A percentile compares a stretch with the other conserved stretches of the same genome.
Conservation (phyloP, 2,888 invertebrate genomes). For the Cynaeus angustus region DNA sequence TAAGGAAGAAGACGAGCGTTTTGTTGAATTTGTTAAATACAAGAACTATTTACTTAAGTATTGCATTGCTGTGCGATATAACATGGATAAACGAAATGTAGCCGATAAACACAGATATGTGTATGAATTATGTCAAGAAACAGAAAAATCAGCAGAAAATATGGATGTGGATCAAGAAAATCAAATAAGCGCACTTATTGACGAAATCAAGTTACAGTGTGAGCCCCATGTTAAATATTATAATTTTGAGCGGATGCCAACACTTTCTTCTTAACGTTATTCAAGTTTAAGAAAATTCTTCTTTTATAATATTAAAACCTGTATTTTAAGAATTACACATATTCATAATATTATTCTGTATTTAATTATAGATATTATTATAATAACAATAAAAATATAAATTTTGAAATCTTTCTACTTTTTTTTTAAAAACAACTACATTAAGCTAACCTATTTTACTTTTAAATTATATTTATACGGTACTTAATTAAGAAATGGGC, state of each 20-base stretch:
- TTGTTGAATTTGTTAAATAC: not conserved
- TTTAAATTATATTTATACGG: no score
- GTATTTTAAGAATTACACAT: no score
- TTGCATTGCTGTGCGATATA: not conserved
- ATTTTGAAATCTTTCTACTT: no score
- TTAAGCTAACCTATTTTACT: no score
- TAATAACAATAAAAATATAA: no score
- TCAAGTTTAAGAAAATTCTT: no score
- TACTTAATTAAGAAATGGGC: no score
- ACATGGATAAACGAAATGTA: not conserved
- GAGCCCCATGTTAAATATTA: not conserved
- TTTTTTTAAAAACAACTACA: no score
- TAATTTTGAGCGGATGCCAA: slow-evolving; percentile 1
- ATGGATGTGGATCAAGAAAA: not conserved
- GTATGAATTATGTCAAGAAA: not conserved
- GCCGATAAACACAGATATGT: not conserved
- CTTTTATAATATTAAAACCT: no score
- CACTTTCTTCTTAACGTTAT: no score
- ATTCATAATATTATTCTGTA: no score
- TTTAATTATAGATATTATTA: no score
- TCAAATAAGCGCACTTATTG: not conserved
- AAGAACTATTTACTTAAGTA: not conserved
- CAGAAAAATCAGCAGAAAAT: not conserved
- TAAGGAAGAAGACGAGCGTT: not conserved
- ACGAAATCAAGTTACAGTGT: not conserved